Conservation (phyloP, 2,797 vertebrate species). For the Nannoperca australis region DNA sequence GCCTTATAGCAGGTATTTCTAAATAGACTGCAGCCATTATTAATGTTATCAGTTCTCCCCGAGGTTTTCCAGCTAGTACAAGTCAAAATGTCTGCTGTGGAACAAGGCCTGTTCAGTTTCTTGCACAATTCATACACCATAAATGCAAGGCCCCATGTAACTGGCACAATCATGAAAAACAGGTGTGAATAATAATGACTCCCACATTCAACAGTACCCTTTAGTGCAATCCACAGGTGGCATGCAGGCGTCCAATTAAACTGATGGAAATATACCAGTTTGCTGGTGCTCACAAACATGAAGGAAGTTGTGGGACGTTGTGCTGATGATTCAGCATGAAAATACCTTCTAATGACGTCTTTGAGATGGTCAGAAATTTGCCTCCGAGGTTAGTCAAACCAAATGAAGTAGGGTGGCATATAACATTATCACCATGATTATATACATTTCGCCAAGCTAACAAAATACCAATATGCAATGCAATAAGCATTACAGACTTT, state of each 20-base stretch:
- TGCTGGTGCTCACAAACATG: conserved; percentile 13
- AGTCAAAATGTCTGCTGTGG: conserved; percentile 5
- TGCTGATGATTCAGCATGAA: conserved; percentile 28
- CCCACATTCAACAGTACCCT: conserved; percentile 35
- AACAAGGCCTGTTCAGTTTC: neutral
- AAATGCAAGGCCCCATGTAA: conserved; percentile 13
- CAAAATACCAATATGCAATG: neutral
- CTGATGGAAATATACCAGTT: conserved; percentile 38
- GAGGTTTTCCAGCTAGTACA: neutral
- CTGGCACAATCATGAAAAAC: conserved; percentile 24
- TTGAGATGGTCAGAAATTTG: conserved; percentile 19
- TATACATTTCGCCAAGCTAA: conserved; percentile 2
- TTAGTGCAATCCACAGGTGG: conserved; percentile 57
- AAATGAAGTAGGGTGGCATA: neutral
- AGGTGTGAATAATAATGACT: conserved; percentile 51
- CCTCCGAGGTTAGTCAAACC: conserved; percentile 11
- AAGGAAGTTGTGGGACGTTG: conserved; percentile 7
- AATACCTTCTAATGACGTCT: conserved; percentile 40
- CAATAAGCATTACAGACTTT: neutral
- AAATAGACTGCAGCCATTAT: conserved; percentile 8
- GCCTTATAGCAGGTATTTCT: neutral
- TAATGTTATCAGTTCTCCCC: neutral
- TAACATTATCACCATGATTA: conserved; percentile 2
- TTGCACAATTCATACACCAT: neutral
- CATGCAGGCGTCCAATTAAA: conserved; percentile 48